These are phyloP conservation scores for Monomorium pharaonis DNA, from an alignment of 1,140 invertebrate species.

Conservation along the genomic window DNA sequence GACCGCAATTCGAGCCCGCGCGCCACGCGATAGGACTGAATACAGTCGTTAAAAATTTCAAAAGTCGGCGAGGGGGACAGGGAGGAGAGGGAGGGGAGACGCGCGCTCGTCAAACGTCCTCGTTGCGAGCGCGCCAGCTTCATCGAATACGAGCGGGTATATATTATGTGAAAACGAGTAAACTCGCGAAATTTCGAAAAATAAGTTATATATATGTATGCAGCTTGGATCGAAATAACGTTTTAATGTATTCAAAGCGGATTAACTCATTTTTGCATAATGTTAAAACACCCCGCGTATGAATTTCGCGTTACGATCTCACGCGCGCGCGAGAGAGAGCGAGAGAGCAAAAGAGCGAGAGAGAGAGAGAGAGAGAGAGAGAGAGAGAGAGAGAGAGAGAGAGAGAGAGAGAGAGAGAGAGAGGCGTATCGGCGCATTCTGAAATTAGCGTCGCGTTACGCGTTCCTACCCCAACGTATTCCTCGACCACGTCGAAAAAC, in stretches of 20 bases:
- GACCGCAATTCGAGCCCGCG: not conserved
- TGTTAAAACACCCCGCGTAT: constrained; percentile 13
- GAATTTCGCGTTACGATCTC: constrained; percentile 10
- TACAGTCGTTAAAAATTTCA: not conserved
- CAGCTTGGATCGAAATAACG: constrained; percentile 12
- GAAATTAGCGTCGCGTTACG: constrained; percentile 3
- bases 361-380: no score
- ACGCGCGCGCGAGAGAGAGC: no score
- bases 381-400: no score
- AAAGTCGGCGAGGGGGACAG: not conserved
- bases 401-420: no score
- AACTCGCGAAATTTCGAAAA: constrained; percentile 25
- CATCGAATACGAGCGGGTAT: not conserved
- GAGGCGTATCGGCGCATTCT: not conserved
- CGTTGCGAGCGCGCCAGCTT: not conserved
- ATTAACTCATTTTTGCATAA: constrained; percentile 24
- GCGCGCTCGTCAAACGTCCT: not conserved
- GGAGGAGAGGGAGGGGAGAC: not conserved
- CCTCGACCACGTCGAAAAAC: not conserved
- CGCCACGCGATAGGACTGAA: not conserved
- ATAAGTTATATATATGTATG: not conserved
- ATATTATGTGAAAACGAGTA: constrained; percentile 3
- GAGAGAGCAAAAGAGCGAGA: no score
- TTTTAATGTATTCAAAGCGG: constrained; percentile 24
- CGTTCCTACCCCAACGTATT: not conserved